phyloP scores from a whole-genome alignment of 2,888 invertebrate genomes.

The Heliconius erato region DNA sequence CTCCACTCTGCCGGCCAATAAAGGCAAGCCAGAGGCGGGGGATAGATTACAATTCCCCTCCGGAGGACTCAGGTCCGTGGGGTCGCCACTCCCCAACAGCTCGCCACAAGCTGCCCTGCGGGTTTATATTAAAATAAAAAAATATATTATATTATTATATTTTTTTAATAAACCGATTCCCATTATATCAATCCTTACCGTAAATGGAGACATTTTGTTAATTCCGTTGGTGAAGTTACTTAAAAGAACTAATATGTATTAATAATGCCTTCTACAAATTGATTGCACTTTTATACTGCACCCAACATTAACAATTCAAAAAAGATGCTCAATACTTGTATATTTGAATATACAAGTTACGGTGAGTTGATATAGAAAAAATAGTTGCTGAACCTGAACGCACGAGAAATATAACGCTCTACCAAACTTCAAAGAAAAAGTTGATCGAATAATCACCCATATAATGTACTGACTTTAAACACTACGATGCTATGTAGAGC shows the following conservation, averaged over 20 bases:
- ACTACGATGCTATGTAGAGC: slow-evolving; percentile 16
- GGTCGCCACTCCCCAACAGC: too few relatives aligned
- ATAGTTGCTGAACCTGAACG: slow-evolving; percentile 27
- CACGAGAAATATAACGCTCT: slow-evolving; percentile 46
- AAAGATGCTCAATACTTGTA: slow-evolving; percentile 44
- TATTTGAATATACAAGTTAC: slow-evolving; percentile 52
- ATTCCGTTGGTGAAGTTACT: slow-evolving; percentile 56
- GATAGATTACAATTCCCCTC: too few relatives aligned
- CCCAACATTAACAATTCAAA: slow-evolving; percentile 58
- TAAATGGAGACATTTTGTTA: slow-evolving; percentile 75
- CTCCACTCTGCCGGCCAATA: too few relatives aligned
- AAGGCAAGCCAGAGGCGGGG: too few relatives aligned
- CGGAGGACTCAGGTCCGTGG: too few relatives aligned
- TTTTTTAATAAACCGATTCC: slow-evolving; percentile 6
- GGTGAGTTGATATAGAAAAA: slow-evolving; percentile 44
- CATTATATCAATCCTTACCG: slow-evolving; percentile 64
- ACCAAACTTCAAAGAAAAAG: slow-evolving; percentile 37
- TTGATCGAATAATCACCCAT: slow-evolving; percentile 35
- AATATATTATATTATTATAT: neutral
- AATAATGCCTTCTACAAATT: slow-evolving; percentile 65
- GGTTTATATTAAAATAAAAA: neutral
- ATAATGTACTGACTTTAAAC: slow-evolving; percentile 20
- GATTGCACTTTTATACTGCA: slow-evolving; percentile 80
- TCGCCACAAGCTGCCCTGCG: too few relatives aligned
- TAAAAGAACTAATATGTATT: slow-evolving; percentile 65